Conservation (phyloP, 2,113 vertebrate genomes). For the Budorcas taxicolor region DNA sequence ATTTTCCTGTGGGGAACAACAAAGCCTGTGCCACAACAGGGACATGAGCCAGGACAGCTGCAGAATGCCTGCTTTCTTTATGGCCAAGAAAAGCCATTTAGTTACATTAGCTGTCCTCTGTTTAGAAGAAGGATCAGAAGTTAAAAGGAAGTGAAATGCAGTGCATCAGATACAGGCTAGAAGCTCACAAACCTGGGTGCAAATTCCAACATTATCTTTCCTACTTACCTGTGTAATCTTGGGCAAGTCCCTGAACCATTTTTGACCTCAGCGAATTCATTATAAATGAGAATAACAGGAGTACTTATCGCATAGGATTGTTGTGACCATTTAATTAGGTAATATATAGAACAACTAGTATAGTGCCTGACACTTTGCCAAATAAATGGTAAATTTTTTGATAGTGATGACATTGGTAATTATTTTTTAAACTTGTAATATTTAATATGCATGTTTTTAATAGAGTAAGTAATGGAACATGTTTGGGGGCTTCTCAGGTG, state of each 20-base stretch:
- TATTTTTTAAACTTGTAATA: background rate
- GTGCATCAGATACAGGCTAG: background rate
- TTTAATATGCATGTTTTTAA: background rate
- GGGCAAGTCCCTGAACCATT: background rate
- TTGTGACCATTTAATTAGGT: constrained; percentile 9
- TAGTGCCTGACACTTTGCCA: background rate
- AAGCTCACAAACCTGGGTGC: background rate
- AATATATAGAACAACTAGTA: background rate
- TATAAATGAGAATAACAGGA: background rate
- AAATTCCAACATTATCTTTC: constrained; percentile 15
- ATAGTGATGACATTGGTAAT: background rate
- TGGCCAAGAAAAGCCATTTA: background rate
- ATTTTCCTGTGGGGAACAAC: background rate
- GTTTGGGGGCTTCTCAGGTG: background rate
- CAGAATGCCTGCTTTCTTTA: background rate
- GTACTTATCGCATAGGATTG: background rate
- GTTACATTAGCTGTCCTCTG: background rate
- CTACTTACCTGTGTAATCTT: background rate
- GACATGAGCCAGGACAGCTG: background rate
- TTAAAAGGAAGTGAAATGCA: background rate
- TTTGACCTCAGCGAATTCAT: constrained; percentile 26
- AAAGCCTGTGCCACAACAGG: background rate
- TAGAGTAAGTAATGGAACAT: background rate
- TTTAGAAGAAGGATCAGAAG: background rate
- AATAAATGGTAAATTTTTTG: background rate